phyloP scores from a whole-genome alignment of 2,888 invertebrate genomes.

The Volucella inflata region DNA sequence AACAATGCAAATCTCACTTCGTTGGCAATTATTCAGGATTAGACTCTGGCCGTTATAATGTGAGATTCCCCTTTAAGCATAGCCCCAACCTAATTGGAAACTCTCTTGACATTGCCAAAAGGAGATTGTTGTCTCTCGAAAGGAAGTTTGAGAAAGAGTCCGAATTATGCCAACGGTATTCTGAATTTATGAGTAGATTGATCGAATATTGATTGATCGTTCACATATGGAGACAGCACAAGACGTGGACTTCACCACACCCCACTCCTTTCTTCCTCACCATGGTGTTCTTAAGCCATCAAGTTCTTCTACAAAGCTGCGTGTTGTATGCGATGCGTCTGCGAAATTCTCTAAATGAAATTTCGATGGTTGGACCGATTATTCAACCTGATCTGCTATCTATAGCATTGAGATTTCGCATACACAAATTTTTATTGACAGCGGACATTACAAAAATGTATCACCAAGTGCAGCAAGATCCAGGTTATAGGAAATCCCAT shows the following conservation, averaged over 20 bases:
- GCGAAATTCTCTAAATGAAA: conserved; percentile 49
- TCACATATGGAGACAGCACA: conserved; percentile 1
- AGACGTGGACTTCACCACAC: not conserved
- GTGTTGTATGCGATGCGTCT: conserved; percentile 48
- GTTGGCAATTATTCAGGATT: not conserved
- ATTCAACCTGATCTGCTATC: conserved; percentile 54
- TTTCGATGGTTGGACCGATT: conserved; percentile 40
- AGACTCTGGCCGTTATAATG: too few species aligned
- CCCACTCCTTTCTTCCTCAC: conserved; percentile 39
- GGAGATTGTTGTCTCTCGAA: too few species aligned
- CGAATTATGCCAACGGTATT: too few species aligned
- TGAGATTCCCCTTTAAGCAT: too few species aligned
- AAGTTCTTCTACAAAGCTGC: conserved; percentile 56
- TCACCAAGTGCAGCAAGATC: conserved; percentile 23
- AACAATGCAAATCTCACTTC: too few species aligned
- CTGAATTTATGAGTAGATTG: conserved; percentile 1
- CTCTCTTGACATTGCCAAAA: too few species aligned
- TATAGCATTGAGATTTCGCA: conserved; percentile 34
- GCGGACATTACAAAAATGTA: conserved; percentile 39
- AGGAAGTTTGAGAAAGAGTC: not conserved
- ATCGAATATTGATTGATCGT: not conserved
- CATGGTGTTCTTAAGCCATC: conserved; percentile 41
- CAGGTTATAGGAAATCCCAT: conserved; percentile 7
- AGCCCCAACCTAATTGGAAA: too few species aligned
- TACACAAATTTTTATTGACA: conserved; percentile 19